Evolutionary conservation across 2,113 vertebrate genomes (phyloP).

Genomic region (Petrocephalus microphthalmus): DNA sequence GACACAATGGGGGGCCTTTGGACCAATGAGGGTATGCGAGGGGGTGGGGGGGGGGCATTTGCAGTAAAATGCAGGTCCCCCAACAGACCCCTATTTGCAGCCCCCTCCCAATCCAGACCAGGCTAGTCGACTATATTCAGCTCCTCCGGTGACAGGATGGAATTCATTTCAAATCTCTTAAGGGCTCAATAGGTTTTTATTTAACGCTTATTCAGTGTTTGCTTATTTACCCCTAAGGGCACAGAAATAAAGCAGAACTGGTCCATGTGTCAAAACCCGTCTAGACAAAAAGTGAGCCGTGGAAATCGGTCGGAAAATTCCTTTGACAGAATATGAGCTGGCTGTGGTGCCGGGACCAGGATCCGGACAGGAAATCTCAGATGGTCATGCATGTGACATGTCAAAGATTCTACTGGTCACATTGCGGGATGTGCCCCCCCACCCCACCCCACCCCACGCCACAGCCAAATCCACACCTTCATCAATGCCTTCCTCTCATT

Average conservation of each 20-base stretch:
- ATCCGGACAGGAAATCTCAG: neutral
- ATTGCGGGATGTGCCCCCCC: neutral
- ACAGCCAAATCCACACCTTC: neutral
- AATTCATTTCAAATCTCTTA: conserved; percentile 35
- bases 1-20: conserved; percentile 41
- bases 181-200: conserved; percentile 9
- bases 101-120: conserved; percentile 20
- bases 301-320: neutral
- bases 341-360: neutral
- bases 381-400: neutral
- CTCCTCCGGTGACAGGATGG: conserved; percentile 26
- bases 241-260: neutral
- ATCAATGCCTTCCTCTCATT: neutral
- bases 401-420: neutral
- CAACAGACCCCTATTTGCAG: conserved; percentile 34
- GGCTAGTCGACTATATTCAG: conserved; percentile 34
- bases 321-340: neutral
- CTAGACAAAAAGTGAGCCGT: neutral
- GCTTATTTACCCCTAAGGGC: neutral
- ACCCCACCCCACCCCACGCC: too few relatives aligned
- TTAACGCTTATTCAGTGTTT: neutral
- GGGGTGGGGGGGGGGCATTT: conserved; percentile 38
- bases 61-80: conserved; percentile 40
- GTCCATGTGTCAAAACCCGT: neutral
- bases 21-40: conserved; percentile 38